Conservation (phyloP, 2,888 invertebrate genomes). For the Metopia argyrocephala region DNA sequence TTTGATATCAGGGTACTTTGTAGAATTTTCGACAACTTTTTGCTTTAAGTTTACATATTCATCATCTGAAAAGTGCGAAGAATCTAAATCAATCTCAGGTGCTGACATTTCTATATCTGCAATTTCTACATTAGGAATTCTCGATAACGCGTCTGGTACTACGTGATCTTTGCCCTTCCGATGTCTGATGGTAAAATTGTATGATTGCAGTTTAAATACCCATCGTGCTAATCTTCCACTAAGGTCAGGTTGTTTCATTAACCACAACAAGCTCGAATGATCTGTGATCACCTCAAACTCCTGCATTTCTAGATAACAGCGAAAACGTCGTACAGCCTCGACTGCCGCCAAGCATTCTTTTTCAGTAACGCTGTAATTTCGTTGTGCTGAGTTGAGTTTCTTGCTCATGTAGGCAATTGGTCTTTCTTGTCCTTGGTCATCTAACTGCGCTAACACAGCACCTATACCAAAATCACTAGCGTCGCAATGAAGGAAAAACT, state of each 20-base stretch:
- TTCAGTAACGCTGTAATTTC: constrained; percentile 57
- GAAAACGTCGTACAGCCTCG: constrained; percentile 43
- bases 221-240: constrained; percentile 25
- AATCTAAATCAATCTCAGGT: too few relatives aligned
- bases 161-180: constrained; percentile 66
- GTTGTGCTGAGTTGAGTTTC: too few relatives aligned
- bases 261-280: constrained; percentile 54
- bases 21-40: neutral
- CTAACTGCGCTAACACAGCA: constrained; percentile 54
- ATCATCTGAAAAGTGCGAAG: constrained; percentile 19
- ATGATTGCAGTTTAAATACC: constrained; percentile 47
- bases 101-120: constrained; percentile 1
- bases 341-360: constrained; percentile 58
- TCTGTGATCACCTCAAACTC: constrained; percentile 57
- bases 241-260: constrained; percentile 43
- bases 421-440: constrained; percentile 39
- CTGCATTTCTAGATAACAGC: constrained; percentile 57
- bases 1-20: constrained; percentile 52
- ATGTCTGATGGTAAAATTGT: constrained; percentile 58
- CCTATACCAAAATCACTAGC: constrained; percentile 54
- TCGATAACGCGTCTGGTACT: constrained; percentile 68
- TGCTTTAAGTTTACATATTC: constrained; percentile 46
- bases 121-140: constrained; percentile 45
- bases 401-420: constrained; percentile 62
- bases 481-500: constrained; percentile 60